These are phyloP conservation scores for Axea sp. DNA, from an alignment of 2,888 invertebrate genomes.

Conservation along the genomic window DNA sequence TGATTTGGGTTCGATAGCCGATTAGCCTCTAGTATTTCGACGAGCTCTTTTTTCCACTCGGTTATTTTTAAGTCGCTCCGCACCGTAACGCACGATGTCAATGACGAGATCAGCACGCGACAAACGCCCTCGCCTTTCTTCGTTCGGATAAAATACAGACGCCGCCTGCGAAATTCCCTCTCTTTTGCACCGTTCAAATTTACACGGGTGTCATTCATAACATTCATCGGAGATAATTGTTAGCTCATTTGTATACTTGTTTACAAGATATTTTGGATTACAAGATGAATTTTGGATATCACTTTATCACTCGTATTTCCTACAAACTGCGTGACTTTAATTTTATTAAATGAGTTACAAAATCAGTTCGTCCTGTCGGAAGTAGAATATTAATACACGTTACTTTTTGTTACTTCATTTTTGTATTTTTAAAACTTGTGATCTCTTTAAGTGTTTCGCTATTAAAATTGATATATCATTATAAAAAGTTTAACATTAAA, in stretches of 20 bases:
- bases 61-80: constrained; percentile 58
- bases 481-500: no score
- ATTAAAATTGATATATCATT: no score
- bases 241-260: constrained; percentile 46
- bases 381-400: no score
- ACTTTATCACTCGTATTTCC: no score
- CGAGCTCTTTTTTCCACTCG: constrained; percentile 32
- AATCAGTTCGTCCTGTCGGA: no score
- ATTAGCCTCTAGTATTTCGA: constrained; percentile 54
- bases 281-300: constrained; percentile 39
- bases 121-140: constrained; percentile 59
- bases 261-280: no score
- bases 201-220: constrained; percentile 44
- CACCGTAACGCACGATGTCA: constrained; percentile 46
- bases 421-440: no score
- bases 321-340: no score
- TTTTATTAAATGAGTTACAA: no score
- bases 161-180: constrained; percentile 39
- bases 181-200: constrained; percentile 24
- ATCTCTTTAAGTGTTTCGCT: no score
- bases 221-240: constrained; percentile 47
- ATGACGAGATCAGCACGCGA: constrained; percentile 63
- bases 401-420: no score
- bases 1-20: constrained; percentile 52
- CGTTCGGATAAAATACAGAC: constrained; percentile 58